Conservation (phyloP, 2,797 vertebrate genomes). For the Notoglanidium macrostoma region DNA sequence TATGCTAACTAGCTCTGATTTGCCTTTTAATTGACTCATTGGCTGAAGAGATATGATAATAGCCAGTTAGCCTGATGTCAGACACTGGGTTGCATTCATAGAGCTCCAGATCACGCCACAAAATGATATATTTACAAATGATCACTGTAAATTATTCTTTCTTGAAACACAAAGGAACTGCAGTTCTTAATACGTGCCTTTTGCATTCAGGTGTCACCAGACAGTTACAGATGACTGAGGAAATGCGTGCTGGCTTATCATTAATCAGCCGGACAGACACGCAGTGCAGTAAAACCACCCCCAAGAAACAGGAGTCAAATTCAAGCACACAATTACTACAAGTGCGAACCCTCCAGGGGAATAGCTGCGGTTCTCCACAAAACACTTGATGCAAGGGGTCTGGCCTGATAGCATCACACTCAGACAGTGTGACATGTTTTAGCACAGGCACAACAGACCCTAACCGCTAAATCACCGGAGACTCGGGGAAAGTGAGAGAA, state of each 20-base stretch:
- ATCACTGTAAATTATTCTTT: slow-evolving; percentile 1
- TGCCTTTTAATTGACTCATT: slow-evolving; percentile 45
- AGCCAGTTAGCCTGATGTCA: slow-evolving; percentile 23
- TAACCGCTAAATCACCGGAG: slow-evolving; percentile 60
- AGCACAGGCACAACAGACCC: slow-evolving; percentile 57
- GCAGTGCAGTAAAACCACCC: slow-evolving; percentile 25
- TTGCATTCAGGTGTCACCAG: slow-evolving; percentile 53
- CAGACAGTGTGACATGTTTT: slow-evolving; percentile 61
- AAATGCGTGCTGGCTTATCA: slow-evolving; percentile 54
- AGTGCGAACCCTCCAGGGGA: slow-evolving; percentile 63
- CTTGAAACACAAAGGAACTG: neutral
- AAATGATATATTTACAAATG: slow-evolving; percentile 2
- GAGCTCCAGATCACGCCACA: neutral
- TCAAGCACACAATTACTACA: slow-evolving; percentile 49
- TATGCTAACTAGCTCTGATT: slow-evolving; percentile 44
- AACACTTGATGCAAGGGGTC: slow-evolving; percentile 57
- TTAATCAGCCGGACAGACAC: slow-evolving; percentile 53
- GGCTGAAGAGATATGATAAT: slow-evolving; percentile 12
- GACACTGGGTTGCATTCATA: neutral
- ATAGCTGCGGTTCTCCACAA: slow-evolving; percentile 60
- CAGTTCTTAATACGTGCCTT: neutral
- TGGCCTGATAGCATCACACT: slow-evolving; percentile 42
- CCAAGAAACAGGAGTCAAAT: slow-evolving; percentile 33
- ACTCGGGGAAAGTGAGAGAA: neutral
- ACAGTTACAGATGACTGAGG: slow-evolving; percentile 54